Conservation (phyloP, 2,888 invertebrate genomes). For the Netelia melanura region DNA sequence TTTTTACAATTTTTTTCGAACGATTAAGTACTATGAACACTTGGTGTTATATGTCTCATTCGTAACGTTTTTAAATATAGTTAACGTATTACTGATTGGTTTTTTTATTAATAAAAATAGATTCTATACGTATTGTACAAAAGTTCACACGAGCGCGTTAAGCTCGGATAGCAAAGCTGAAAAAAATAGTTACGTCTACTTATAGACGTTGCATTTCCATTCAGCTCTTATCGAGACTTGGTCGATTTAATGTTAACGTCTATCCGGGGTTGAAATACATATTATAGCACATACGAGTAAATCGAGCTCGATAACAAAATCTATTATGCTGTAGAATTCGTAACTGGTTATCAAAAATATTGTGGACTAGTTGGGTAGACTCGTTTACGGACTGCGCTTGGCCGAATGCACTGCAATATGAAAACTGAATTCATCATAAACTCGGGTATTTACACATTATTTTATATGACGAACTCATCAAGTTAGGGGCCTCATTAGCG, state of each 20-base stretch:
- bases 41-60: constrained; percentile 62
- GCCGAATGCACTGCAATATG: too few species aligned
- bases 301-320: constrained; percentile 32
- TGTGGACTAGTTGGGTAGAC: constrained; percentile 48
- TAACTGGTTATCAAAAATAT: constrained; percentile 65
- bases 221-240: constrained; percentile 20
- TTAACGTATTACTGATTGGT: constrained; percentile 26
- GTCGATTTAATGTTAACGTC: not conserved
- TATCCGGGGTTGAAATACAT: constrained; percentile 17
- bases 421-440: too few species aligned
- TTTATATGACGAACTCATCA: too few species aligned
- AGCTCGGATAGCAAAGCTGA: constrained; percentile 28
- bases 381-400: too few species aligned
- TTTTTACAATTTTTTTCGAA: constrained; percentile 28
- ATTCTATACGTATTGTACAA: constrained; percentile 70
- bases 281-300: constrained; percentile 14
- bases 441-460: too few species aligned
- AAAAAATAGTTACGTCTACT: constrained; percentile 23
- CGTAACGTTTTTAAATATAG: constrained; percentile 48
- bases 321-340: constrained; percentile 36
- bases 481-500: too few species aligned
- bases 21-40: constrained; percentile 72
- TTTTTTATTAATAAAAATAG: constrained; percentile 60
- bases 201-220: constrained; percentile 10
- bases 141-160: constrained; percentile 24